Base-by-base conservation (phyloP, 2,888 invertebrate genomes). In the Hipparchia sbordonii region DNA sequence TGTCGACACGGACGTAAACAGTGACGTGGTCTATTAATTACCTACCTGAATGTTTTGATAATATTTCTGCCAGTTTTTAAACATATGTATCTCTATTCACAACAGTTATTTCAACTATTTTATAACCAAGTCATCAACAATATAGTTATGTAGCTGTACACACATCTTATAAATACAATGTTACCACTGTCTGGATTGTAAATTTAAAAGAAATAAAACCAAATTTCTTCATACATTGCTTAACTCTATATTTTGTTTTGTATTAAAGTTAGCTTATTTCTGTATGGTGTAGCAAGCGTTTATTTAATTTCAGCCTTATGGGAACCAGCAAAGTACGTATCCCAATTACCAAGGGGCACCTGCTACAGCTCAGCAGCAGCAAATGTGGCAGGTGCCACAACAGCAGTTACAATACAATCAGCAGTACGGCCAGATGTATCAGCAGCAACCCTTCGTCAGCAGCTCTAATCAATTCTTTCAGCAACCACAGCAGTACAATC, bases 361-460 rank as follows among this genome's bases (percentile, higher is more conserved):
- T 67, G 78, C 77, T 76, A 73, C 68, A 10, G 59, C 77, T 77
- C 81, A 78, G 68, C 85, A 81, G 54, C 92, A 89, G 77, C 90
- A 88, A 78, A 88, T 87, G 81, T 92, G 90, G 88, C 90, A 89
- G 76, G 80, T 84, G 77, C 86, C 84, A 1, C 79, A 74, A 68
- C 81, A 79, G 48, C 81, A 84, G 72, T 82, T 84, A 45, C 92
- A 86, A 70, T 90, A 87, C 73, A 89, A 88, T 78, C 94, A 92
- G 86, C 94, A 94, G 77, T 91, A 89, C 78, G 87, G 89, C 1
- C 91, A 90, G 74, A 82, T 84, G 62, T 89, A 89, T 77, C 88
- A 88, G 60, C 90, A 86, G 61, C 85, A 85, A 70, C 89, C 88
- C 70, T 88, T 86, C 76, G 80, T 82, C 33, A 77, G 84, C 68